Conservation (phyloP, 2,888 invertebrate genomes). For the Iphiclides podalirius region DNA sequence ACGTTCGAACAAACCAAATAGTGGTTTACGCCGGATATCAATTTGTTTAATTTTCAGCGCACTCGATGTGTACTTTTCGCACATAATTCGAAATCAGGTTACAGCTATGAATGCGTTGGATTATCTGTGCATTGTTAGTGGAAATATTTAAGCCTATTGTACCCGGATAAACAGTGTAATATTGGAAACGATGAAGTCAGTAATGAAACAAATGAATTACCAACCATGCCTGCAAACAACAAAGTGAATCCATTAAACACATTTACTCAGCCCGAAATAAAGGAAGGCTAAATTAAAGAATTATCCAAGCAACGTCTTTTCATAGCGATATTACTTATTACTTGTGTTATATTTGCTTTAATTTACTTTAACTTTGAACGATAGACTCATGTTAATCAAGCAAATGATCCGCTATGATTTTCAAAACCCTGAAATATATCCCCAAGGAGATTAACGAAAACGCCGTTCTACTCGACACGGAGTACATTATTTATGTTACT, state of each 20-base stretch:
- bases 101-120: slow-evolving; percentile 8
- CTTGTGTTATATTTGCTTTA: no score
- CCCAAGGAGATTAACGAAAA: slow-evolving; percentile 3
- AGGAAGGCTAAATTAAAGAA: no score
- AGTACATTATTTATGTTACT: slow-evolving; percentile 27
- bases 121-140: background rate
- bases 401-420: no score
- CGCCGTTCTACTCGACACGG: slow-evolving; percentile 5
- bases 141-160: background rate
- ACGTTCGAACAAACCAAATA: slow-evolving; percentile 8
- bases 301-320: no score
- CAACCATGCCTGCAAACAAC: no score
- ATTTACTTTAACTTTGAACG: no score
- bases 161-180: background rate
- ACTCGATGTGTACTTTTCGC: slow-evolving; percentile 8
- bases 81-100: slow-evolving; percentile 17
- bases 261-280: background rate
- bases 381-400: no score
- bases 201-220: no score
- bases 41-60: slow-evolving; percentile 19
- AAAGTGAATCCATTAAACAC: no score
- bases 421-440: no score
- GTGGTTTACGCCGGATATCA: slow-evolving; percentile 17
- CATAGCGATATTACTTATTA: no score
- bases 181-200: no score